Evolutionary conservation across 1,140 invertebrate genomes (phyloP), one percentile per base, ranked within the genome.

Genomic region (Dinoponera quadriceps): DNA sequence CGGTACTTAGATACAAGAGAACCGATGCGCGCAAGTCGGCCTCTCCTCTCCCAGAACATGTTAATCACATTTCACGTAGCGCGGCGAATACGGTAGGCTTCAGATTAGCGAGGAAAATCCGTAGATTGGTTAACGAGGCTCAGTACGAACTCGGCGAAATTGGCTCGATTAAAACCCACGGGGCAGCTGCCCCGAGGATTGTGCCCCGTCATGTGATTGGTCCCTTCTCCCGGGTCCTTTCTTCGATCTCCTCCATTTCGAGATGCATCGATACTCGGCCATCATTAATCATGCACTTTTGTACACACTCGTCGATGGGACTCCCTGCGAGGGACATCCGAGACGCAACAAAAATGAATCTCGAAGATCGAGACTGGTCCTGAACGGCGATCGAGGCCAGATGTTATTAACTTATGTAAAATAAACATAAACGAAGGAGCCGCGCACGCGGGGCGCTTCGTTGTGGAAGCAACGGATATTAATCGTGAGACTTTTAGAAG

Each of bases 71-170:
- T 74, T 63, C 27, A 62, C 51, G 44, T 62, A 54, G 44, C 16
- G 59, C 18, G 33, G 59, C 55, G 57, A 86, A 65, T 48, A 59
- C 68, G 62, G 38, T n/a, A 44, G n/a, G 11, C 49, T 73, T 77
- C 86, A 91, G 87, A 92, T 91, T 91, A 82, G 89, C 92, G 89
- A 91, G 82, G 90, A 92, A 91, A 93, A 93, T 93, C 77, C 87
- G 59, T 89, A 89, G 86, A 91, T 91, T 91, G 86, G 85, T 91
- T 90, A 92, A 92, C 89, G 86, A 90, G 85, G 85, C 86, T 87
- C 82, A 72, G 88, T 84, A 84, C 66, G 84, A 90, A 88, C 89
- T 85, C 83, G 86, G 65, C 84, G 88, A 93, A 89, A 91, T 93
- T 91, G 90, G 85, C 77, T 90, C 90, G 91, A 92, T 92, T 92